Evolutionary conservation across 2,797 vertebrate genomes (phyloP).

Genomic region (Oreonectes daqikongensis): DNA sequence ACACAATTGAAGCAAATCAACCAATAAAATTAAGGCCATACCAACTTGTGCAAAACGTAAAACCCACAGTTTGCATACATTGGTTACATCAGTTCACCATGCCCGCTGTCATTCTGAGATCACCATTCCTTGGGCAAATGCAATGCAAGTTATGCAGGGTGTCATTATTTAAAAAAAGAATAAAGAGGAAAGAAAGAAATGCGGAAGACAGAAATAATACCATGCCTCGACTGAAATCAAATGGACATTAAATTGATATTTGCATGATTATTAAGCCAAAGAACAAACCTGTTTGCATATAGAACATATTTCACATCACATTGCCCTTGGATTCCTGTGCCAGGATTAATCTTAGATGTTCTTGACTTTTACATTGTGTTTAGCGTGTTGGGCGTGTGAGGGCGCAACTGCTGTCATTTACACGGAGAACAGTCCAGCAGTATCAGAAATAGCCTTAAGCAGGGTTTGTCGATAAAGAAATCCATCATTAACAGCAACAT

Average conservation of each 20-base stretch:
- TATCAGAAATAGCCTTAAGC: constrained; percentile 44
- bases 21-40: constrained; percentile 89
- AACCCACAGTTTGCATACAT: constrained; percentile 68
- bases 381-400: constrained; percentile 24
- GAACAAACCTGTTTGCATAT: constrained; percentile 53
- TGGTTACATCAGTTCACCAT: constrained; percentile 64
- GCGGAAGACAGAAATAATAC: constrained; percentile 18
- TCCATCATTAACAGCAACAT: constrained; percentile 32
- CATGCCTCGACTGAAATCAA: constrained; percentile 56
- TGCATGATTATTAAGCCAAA: constrained; percentile 41
- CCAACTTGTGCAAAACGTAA: constrained; percentile 80
- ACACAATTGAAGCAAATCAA: constrained; percentile 82
- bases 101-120: constrained; percentile 50
- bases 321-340: constrained; percentile 59
- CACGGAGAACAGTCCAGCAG: constrained; percentile 49
- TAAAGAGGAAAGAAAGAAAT: constrained; percentile 26
- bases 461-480: constrained; percentile 31
- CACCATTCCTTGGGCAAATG: constrained; percentile 48
- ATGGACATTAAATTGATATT: constrained; percentile 43
- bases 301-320: constrained; percentile 54
- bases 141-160: constrained; percentile 19
- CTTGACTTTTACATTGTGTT: constrained; percentile 34
- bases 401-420: constrained; percentile 34
- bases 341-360: constrained; percentile 50
- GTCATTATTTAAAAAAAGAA: constrained; percentile 13